Conservation (phyloP, 2,797 vertebrate species). For the Coranthus polyacanthus region DNA sequence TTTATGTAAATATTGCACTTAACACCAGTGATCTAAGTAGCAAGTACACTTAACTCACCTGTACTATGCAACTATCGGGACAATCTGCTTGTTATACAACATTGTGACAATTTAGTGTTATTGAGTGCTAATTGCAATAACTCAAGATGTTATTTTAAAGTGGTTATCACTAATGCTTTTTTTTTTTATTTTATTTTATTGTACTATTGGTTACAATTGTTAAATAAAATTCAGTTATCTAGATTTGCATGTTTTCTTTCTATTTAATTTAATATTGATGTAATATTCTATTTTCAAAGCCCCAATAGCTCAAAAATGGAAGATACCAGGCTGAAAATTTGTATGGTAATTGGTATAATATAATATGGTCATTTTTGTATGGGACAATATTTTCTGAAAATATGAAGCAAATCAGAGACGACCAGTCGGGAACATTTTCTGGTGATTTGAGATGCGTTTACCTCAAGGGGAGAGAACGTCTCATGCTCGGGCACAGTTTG, state of each 20-base stretch:
- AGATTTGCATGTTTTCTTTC: not conserved
- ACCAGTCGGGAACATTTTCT: too few species aligned
- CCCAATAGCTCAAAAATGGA: too few species aligned
- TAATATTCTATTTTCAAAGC: too few species aligned
- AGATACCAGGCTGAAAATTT: too few species aligned
- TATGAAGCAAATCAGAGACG: too few species aligned
- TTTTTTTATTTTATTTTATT: constrained; percentile 73
- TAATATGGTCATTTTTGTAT: too few species aligned
- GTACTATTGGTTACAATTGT: constrained; percentile 69
- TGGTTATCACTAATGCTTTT: constrained; percentile 44
- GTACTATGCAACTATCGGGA: constrained; percentile 86
- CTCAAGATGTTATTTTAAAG: constrained; percentile 61
- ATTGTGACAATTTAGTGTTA: constrained; percentile 62
- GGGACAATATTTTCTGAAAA: too few species aligned
- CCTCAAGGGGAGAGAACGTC: too few species aligned
- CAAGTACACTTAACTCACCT: constrained; percentile 75
- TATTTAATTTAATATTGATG: too few species aligned
- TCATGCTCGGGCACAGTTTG: too few species aligned
- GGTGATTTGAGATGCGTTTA: too few species aligned
- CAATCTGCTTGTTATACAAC: constrained; percentile 76
- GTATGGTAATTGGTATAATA: too few species aligned
- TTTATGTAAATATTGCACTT: constrained; percentile 64
- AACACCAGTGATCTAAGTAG: constrained; percentile 74
- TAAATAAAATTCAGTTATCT: constrained; percentile 68
- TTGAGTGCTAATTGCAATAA: constrained; percentile 78